Evolutionary conservation across 2,888 invertebrate genomes (phyloP).

Genomic region (Choreutis nemorana): DNA sequence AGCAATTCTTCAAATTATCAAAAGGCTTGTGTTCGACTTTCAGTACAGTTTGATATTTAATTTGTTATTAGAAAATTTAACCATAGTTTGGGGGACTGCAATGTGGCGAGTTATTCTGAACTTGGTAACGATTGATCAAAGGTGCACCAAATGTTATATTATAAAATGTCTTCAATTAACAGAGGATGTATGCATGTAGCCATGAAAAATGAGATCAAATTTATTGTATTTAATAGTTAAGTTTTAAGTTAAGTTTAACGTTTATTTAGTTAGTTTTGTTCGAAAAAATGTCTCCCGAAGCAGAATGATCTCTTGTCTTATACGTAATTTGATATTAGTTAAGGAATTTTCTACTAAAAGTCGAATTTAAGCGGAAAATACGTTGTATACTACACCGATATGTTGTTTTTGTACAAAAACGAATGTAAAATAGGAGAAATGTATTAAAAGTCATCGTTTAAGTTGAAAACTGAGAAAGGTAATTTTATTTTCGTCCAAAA

Average conservation of each 20-base stretch:
- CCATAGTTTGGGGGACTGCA: conserved; percentile 14
- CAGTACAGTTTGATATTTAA: too few relatives aligned
- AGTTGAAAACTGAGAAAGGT: conserved; percentile 45
- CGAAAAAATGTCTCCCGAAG: conserved; percentile 22
- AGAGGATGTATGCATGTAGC: too few relatives aligned
- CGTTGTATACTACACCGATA: conserved; percentile 42
- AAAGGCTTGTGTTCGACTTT: too few relatives aligned
- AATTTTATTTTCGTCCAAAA: conserved; percentile 47
- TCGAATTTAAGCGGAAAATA: conserved; percentile 30
- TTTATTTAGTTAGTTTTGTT: too few relatives aligned
- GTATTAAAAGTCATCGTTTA: conserved; percentile 65
- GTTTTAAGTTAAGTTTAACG: too few relatives aligned
- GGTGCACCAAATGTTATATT: too few relatives aligned
- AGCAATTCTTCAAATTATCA: conserved; percentile 60
- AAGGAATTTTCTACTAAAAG: conserved; percentile 22
- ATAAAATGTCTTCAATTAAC: too few relatives aligned
- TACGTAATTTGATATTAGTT: conserved; percentile 52
- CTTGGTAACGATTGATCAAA: too few relatives aligned
- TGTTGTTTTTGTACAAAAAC: conserved; percentile 60
- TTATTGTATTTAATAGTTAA: too few relatives aligned
- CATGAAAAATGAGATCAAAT: too few relatives aligned
- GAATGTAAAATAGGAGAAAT: conserved; percentile 56
- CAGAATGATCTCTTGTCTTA: conserved; percentile 43
- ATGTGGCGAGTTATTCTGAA: conserved; percentile 13
- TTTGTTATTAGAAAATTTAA: too few relatives aligned